phyloP scores from a whole-genome alignment of 2,113 vertebrate genomes.

The Cepphus grylle region DNA sequence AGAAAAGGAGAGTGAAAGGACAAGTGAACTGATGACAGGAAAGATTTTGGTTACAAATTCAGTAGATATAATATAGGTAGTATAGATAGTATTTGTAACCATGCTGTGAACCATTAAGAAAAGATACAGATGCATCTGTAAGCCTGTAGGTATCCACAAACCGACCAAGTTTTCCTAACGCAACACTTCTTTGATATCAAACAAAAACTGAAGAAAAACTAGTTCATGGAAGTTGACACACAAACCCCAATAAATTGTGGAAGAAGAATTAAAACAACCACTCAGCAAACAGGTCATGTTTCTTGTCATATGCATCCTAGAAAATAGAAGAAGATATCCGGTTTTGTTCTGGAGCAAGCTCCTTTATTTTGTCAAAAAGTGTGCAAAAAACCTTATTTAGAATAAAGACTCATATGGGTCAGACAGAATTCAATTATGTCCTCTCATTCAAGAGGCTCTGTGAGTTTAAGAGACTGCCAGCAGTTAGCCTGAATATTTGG shows the following conservation, averaged over 20 bases:
- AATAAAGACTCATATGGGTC: neutral
- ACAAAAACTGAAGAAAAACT: neutral
- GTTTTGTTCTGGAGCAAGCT: neutral
- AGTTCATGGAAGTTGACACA: neutral
- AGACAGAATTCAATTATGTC: neutral
- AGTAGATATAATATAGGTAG: neutral
- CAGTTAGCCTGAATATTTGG: neutral
- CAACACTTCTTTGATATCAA: neutral
- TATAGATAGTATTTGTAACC: neutral
- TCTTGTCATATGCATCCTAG: neutral
- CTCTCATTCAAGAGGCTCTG: neutral
- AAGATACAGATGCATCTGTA: neutral
- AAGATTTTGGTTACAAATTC: neutral
- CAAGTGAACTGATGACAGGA: neutral
- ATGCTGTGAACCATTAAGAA: neutral
- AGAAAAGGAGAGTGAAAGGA: neutral
- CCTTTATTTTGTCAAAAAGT: neutral
- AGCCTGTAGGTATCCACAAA: neutral
- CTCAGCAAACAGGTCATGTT: neutral
- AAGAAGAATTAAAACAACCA: neutral
- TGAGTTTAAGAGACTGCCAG: neutral
- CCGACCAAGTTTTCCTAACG: neutral
- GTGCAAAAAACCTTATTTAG: neutral
- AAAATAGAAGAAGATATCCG: neutral
- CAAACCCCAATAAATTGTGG: neutral